Percentiles rank a stretch among this genome's conserved stretches.
Evolutionary conservation across 2,888 invertebrate genomes (phyloP).

Genomic region (Drosophila ezoana): DNA sequence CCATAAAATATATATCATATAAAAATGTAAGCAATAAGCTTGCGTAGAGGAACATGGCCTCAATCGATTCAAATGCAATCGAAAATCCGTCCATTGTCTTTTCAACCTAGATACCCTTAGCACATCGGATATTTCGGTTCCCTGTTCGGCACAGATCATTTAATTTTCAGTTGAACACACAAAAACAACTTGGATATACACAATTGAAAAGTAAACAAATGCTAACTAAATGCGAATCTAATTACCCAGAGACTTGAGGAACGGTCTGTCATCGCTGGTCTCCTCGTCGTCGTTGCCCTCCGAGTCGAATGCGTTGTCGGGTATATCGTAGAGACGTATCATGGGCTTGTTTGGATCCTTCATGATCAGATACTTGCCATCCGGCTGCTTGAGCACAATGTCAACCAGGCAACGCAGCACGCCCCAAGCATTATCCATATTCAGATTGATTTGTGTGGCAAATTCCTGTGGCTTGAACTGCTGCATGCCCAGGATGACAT

Average conservation of each 20-base stretch:
- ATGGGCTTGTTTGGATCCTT: slow-evolving; percentile 99
- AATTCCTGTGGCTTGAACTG: slow-evolving; percentile 99
- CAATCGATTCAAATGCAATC: too few species aligned
- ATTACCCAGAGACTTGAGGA: slow-evolving; percentile 5
- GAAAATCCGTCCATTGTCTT: too few species aligned
- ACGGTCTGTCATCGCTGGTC: slow-evolving; percentile 44
- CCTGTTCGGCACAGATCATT: background rate
- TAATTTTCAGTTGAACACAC: background rate
- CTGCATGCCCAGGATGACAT: slow-evolving; percentile 98
- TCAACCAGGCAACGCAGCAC: slow-evolving; percentile 98
- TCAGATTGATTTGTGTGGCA: slow-evolving; percentile 98
- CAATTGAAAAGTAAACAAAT: slow-evolving; percentile 1
- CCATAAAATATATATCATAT: too few species aligned
- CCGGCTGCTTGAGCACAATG: slow-evolving; percentile 97
- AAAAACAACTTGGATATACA: too few species aligned
- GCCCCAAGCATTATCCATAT: slow-evolving; percentile 99
- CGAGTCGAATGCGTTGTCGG: slow-evolving; percentile 99
- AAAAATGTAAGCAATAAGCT: too few species aligned
- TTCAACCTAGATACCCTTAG: too few species aligned
- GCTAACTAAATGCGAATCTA: background rate
- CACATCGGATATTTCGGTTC: background rate
- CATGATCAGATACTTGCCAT: slow-evolving; percentile 98
- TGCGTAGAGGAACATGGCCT: too few species aligned
- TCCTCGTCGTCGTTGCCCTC: slow-evolving; percentile 86
- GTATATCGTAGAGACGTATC: slow-evolving; percentile 98